Evolutionary conservation across 2,113 vertebrate genomes (phyloP).

Genomic region (Rostratula benghalensis): DNA sequence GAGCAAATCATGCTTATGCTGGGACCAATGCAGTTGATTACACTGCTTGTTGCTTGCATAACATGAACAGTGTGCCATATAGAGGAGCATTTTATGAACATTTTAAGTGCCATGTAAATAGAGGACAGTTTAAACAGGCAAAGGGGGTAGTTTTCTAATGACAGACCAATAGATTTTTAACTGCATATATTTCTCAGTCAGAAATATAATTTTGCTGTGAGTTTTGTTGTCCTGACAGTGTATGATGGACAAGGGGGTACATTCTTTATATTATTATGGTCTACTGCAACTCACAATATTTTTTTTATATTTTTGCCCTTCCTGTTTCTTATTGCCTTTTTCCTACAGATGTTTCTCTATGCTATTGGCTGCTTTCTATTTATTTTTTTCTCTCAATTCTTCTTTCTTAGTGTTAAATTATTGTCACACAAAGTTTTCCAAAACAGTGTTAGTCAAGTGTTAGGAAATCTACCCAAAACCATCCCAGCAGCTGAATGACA

Average conservation of each 20-base stretch:
- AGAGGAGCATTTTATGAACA: neutral
- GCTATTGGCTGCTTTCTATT: neutral
- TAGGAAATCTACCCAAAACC: neutral
- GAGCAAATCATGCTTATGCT: neutral
- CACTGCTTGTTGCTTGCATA: accelerated
- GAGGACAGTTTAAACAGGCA: neutral
- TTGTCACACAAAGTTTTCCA: neutral
- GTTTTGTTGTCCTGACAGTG: neutral
- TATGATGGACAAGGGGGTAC: neutral
- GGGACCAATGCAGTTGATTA: neutral
- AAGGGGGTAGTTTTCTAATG: neutral
- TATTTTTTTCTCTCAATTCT: neutral
- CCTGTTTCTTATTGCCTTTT: accelerated
- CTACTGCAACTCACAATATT: neutral
- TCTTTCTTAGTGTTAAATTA: neutral
- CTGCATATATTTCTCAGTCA: neutral
- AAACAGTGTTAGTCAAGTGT: neutral
- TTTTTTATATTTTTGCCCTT: neutral
- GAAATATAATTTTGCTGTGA: neutral
- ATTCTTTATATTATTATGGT: neutral
- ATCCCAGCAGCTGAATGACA: neutral
- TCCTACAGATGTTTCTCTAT: neutral
- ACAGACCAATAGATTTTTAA: neutral
- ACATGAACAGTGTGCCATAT: neutral
- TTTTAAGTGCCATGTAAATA: neutral